Base-by-base conservation (phyloP, 2,888 invertebrate species). In the Biston stratarius region DNA sequence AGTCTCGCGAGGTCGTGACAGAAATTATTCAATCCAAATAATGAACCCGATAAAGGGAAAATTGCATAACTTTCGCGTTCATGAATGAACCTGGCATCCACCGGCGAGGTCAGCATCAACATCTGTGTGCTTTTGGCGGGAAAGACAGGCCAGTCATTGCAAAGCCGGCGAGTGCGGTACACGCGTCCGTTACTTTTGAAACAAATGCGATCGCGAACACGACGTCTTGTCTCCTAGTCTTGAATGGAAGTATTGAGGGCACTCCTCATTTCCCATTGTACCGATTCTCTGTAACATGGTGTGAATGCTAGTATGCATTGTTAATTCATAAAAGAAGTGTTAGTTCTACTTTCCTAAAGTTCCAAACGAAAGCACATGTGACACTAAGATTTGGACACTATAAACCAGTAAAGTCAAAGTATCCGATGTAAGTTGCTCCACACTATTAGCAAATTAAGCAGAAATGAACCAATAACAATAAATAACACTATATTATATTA, bases 231-330 rank as follows among this genome's bases (percentile, higher is more conserved):
- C 90, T 88, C 86, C 86, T 87, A 87, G 83, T 84, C 86, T 86
- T 88, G 85, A 88, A 90, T 91, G 91, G 87, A 88, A 90, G 86
- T 88, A 92, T 91, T 90, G 93, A 89, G 92, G 90, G 79, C 92
- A 88, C 86, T 85, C 82, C 90, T 91, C 88, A 86, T 91, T 91
- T 85, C 79, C 86, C 78, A 82, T 92, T 91, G 90, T 89, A 83
- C 73, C 76, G 70, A 89, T 87, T 88, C 87, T 87, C 75, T 88
- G 81, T 90, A 88, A 90, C 84, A 88, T 85, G 85, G 86, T 89
- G 93, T 91, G 90, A 91, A 89, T 83, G 89, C 89, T 42, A 55
- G 55, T 44, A 55, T 55, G 87, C 85, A 87, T 92, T 92, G 91
- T 90, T 84, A 74, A 77, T 74, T 74, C 73, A 91, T 84, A 91